Evolutionary conservation across 64 coral and sea anemone genomes (phyloP).

Genomic region (Montipora foliosa): DNA sequence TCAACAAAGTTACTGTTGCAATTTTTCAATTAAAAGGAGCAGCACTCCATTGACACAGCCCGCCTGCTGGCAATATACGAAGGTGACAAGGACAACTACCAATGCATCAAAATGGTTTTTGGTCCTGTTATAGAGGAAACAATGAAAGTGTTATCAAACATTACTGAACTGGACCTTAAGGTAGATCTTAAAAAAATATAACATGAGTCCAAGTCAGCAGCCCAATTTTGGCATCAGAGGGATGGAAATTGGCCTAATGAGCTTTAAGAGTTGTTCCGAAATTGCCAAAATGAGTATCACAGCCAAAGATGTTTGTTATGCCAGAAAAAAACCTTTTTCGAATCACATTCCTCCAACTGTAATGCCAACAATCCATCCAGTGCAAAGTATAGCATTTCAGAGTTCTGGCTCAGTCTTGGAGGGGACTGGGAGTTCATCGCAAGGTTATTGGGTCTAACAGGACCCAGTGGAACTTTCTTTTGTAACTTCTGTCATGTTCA

Average conservation of each 20-base stretch:
- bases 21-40: conserved; percentile 30
- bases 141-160: background rate
- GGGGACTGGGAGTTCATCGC: conserved; percentile 54
- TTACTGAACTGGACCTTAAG: conserved; percentile 21
- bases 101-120: conserved; percentile 51
- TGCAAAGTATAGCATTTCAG: background rate
- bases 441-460: conserved; percentile 37
- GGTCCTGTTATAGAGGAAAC: conserved; percentile 38
- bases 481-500: conserved; percentile 6
- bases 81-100: conserved; percentile 51
- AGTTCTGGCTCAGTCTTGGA: conserved; percentile 7
- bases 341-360: background rate
- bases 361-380: background rate
- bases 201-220: background rate
- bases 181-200: background rate
- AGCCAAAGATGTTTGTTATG: background rate
- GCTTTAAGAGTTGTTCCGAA: background rate
- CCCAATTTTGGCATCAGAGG: background rate
- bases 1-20: conserved; percentile 62
- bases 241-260: conserved; percentile 25
- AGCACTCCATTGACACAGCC: conserved; percentile 47
- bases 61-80: conserved; percentile 42
- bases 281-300: background rate
- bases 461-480: conserved; percentile 53
- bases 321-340: background rate